Percentiles rank a stretch among this genome's conserved stretches.
These are phyloP conservation scores for Himalopsyche anomala DNA, from an alignment of 2,888 invertebrate genomes.

Conservation along the genomic window DNA sequence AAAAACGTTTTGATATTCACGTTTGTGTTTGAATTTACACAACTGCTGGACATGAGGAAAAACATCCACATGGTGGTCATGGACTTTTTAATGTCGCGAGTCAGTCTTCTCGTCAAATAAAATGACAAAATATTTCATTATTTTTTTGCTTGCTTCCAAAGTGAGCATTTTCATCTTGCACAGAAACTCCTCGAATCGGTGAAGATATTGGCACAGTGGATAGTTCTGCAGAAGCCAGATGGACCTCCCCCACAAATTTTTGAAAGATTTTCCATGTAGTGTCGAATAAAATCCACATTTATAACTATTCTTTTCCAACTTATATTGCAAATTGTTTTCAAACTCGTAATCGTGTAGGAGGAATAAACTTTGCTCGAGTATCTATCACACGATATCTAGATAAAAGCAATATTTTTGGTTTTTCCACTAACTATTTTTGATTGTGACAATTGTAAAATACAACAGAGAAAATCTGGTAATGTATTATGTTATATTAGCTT, in stretches of 20 bases:
- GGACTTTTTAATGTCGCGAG: constrained; percentile 78
- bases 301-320: constrained; percentile 88
- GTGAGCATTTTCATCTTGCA: constrained; percentile 80
- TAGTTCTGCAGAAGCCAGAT: too few relatives aligned
- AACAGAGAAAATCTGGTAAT: too few relatives aligned
- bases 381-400: constrained; percentile 82
- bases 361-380: constrained; percentile 83
- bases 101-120: constrained; percentile 80
- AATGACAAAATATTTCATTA: constrained; percentile 74
- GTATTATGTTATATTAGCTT: too few relatives aligned
- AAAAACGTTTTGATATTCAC: constrained; percentile 67
- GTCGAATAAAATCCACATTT: constrained; percentile 84
- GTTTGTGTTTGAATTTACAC: constrained; percentile 67
- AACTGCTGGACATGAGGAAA: constrained; percentile 82
- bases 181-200: constrained; percentile 76
- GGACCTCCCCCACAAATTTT: too few relatives aligned
- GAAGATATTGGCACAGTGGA: constrained; percentile 86
- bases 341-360: constrained; percentile 84
- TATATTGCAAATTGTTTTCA: constrained; percentile 80
- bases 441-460: too few relatives aligned
- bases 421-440: too few relatives aligned
- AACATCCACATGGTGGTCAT: constrained; percentile 79
- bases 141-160: constrained; percentile 83
- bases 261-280: constrained; percentile 70
- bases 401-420: background rate